A percentile compares a stretch with the other conserved stretches of the same genome.
phyloP scores from a whole-genome alignment of 2,888 invertebrate species.

The Chymomyza caudatula region DNA sequence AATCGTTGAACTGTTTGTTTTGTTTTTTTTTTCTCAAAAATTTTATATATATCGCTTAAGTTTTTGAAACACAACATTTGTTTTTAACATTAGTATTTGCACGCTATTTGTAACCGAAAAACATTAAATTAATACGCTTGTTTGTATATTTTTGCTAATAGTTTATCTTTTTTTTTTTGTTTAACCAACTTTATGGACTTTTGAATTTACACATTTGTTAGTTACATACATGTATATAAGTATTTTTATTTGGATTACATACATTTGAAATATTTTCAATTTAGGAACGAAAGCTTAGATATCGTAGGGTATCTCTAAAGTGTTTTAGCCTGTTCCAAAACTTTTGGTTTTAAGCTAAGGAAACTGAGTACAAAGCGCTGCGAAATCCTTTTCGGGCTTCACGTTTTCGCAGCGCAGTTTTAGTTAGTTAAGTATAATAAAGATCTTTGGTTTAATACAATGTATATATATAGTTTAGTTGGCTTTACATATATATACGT shows the following conservation, averaged over 20 bases:
- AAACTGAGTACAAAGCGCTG: conserved; percentile 69
- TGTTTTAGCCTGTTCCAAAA: conserved; percentile 18
- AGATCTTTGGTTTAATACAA: conserved; percentile 19
- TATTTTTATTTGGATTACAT: conserved; percentile 39
- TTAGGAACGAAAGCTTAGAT: conserved; percentile 59
- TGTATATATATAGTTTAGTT: conserved; percentile 23
- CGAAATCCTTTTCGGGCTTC: conserved; percentile 46
- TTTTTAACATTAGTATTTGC: conserved; percentile 4
- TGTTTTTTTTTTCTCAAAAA: conserved; percentile 2
- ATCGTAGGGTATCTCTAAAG: conserved; percentile 16
- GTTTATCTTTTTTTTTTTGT: background rate
- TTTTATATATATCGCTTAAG: conserved; percentile 10
- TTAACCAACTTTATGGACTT: conserved; percentile 3
- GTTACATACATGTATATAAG: conserved; percentile 5
- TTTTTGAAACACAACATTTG: background rate
- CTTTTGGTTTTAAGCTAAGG: conserved; percentile 41
- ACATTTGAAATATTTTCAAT: conserved; percentile 42
- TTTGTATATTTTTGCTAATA: conserved; percentile 1
- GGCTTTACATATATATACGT: conserved; percentile 29
- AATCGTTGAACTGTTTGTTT: conserved; percentile 63
- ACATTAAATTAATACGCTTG: conserved; percentile 9
- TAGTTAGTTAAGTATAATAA: conserved; percentile 29
- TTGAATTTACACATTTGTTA: conserved; percentile 2
- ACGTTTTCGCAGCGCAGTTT: conserved; percentile 47
- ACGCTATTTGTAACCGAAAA: conserved; percentile 8